Evolutionary conservation across 2,888 invertebrate genomes (phyloP).

Genomic region (Limnephilus rhombicus): DNA sequence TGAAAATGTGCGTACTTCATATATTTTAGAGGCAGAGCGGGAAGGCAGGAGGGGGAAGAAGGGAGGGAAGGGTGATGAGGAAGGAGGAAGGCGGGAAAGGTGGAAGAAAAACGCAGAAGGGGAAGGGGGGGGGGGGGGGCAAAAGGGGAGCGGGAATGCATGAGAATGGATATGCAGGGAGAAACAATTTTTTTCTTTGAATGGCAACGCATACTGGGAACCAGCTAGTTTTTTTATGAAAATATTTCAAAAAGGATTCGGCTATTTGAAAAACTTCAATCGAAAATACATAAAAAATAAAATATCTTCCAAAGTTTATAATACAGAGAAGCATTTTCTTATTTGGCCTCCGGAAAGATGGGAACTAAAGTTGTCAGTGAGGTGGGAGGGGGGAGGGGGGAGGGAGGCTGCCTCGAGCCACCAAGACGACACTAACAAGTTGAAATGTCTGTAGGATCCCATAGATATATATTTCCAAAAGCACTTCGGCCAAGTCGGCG

Average conservation of each 20-base stretch:
- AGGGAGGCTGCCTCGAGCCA: constrained; percentile 26
- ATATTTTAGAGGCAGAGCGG: too few species aligned
- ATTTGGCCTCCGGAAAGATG: constrained; percentile 13
- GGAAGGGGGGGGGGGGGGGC: too few species aligned
- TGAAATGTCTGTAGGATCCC: constrained; percentile 65
- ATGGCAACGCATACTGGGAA: too few species aligned
- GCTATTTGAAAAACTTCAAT: background rate
- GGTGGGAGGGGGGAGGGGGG: background rate
- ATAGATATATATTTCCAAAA: constrained; percentile 61
- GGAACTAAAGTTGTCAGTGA: constrained; percentile 39
- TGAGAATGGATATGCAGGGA: too few species aligned
- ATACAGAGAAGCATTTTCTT: constrained; percentile 24
- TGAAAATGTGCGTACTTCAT: too few species aligned
- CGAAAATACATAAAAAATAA: background rate
- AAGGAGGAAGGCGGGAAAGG: too few species aligned
- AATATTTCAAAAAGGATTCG: background rate
- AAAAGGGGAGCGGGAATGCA: too few species aligned
- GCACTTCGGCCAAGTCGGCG: constrained; percentile 74
- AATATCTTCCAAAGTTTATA: constrained; percentile 29
- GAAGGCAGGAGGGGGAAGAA: too few species aligned
- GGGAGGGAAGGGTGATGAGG: too few species aligned
- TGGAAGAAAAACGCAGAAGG: too few species aligned
- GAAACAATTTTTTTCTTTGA: too few species aligned
- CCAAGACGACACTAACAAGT: constrained; percentile 64
- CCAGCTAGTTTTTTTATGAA: background rate